phyloP scores from a whole-genome alignment of 2,888 invertebrate species.

The Gortyna flavago region DNA sequence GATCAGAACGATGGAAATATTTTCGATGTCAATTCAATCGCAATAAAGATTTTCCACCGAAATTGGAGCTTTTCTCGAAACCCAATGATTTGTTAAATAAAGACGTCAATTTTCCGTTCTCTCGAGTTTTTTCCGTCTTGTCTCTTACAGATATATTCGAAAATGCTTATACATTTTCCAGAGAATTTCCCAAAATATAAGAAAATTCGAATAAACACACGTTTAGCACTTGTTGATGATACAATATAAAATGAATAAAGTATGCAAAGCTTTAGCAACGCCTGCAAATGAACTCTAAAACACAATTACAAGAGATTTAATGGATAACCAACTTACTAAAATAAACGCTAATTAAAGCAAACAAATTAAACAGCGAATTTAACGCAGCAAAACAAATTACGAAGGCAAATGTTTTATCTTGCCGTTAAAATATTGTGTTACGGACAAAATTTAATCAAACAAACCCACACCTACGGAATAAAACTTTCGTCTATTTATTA shows the following conservation, averaged over 20 bases:
- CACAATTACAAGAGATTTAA: conserved; percentile 6
- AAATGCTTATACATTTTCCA: conserved; percentile 31
- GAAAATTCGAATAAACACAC: conserved; percentile 6
- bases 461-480: conserved; percentile 79
- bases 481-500: conserved; percentile 79
- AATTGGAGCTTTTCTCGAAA: conserved; percentile 44
- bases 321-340: conserved; percentile 4
- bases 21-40: conserved; percentile 4
- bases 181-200: background rate
- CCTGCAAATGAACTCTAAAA: background rate
- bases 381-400: conserved; percentile 50
- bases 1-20: conserved; percentile 21
- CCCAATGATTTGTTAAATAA: conserved; percentile 57
- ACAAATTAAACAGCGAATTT: conserved; percentile 47
- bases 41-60: conserved; percentile 28
- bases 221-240: conserved; percentile 1
- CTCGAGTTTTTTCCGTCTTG: conserved; percentile 25
- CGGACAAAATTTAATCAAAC: conserved; percentile 69
- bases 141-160: conserved; percentile 33
- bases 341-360: conserved; percentile 43
- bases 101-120: conserved; percentile 44
- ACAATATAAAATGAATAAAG: background rate
- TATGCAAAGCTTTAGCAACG: background rate
- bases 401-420: conserved; percentile 51
- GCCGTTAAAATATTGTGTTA: conserved; percentile 65